A percentile compares a stretch with the other conserved stretches of the same genome.
Evolutionary conservation across 2,888 invertebrate genomes (phyloP).

Genomic region (Eupithecia dodoneata): DNA sequence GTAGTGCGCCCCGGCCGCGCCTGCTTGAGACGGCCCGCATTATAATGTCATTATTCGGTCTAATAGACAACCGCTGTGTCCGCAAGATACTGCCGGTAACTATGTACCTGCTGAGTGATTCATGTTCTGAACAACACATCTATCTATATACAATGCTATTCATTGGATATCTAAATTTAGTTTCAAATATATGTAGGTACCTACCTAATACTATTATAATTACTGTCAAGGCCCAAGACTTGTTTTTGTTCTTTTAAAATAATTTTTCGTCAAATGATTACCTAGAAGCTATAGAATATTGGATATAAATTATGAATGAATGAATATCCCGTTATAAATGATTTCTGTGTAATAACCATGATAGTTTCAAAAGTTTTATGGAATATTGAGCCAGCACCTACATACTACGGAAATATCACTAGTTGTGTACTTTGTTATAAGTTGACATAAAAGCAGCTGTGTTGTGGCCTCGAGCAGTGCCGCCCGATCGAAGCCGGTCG

Average conservation of each 20-base stretch:
- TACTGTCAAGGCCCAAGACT: not conserved
- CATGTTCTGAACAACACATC: not conserved
- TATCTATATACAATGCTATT: not conserved
- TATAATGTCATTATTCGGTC: conserved; percentile 30
- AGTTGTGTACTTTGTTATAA: not conserved
- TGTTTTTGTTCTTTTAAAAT: not conserved
- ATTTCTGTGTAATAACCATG: too few relatives aligned
- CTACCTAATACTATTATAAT: not conserved
- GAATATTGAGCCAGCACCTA: not conserved
- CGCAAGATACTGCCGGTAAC: not conserved
- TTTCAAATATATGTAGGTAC: not conserved
- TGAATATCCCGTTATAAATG: too few relatives aligned
- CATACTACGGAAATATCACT: not conserved
- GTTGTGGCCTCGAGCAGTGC: not conserved
- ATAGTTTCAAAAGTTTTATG: not conserved
- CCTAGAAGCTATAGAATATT: not conserved
- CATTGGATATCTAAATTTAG: not conserved
- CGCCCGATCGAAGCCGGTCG: not conserved
- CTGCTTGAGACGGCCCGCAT: conserved; percentile 30
- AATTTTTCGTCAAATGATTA: not conserved
- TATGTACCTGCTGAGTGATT: not conserved
- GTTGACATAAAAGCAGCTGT: not conserved
- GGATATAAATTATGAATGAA: too few relatives aligned
- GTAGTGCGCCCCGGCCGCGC: conserved; percentile 15
- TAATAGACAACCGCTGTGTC: conserved; percentile 20